A percentile compares a stretch with the other conserved stretches of the same genome.
These are phyloP conservation scores for Atethmia centrago DNA, from an alignment of 2,888 invertebrate genomes.

Conservation along the genomic window DNA sequence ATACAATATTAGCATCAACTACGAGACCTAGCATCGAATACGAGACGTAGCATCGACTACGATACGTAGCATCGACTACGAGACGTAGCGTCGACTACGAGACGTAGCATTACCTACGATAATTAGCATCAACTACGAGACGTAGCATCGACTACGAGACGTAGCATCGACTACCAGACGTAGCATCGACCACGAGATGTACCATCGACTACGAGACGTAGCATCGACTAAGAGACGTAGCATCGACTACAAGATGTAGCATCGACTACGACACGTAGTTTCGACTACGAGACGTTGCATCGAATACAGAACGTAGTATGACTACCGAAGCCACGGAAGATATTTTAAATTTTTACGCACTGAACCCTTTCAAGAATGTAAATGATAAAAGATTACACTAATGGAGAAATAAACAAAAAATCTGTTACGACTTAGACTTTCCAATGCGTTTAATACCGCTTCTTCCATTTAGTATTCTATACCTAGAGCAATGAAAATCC, in stretches of 20 bases:
- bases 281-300: background rate
- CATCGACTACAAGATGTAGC: background rate
- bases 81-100: background rate
- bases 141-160: background rate
- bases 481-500: constrained; percentile 47
- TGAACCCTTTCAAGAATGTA: background rate
- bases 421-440: background rate
- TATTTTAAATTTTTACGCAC: background rate
- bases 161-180: background rate
- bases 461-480: constrained; percentile 41
- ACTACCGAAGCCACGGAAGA: background rate
- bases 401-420: background rate
- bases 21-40: background rate
- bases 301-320: background rate
- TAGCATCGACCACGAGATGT: background rate
- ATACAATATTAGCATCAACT: too few species aligned
- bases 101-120: background rate
- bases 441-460: constrained; percentile 16
- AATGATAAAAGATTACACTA: background rate
- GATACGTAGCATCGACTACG: background rate
- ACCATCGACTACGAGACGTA: background rate
- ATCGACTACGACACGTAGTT: background rate
- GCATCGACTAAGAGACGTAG: background rate
- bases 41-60: background rate
- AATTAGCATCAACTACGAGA: background rate